Evolutionary conservation across 2,888 invertebrate genomes (phyloP).

Genomic region (Lumbricus terrestris): DNA sequence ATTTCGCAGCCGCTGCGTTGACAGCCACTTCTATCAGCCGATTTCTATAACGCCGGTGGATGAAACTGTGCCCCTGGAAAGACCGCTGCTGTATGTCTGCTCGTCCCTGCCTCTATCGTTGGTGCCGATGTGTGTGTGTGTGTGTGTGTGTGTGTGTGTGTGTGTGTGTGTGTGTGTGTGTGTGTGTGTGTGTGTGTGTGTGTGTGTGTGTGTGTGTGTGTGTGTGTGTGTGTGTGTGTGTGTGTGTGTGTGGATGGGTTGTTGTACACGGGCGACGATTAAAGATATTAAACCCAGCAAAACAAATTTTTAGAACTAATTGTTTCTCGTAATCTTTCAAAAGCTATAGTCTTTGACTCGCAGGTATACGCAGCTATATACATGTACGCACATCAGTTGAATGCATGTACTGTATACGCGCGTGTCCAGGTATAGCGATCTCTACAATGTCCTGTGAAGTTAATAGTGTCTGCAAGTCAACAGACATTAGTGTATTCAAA

Average conservation of each 20-base stretch:
- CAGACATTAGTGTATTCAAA: neutral
- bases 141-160: too few relatives aligned
- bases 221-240: neutral
- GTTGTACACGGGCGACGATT: neutral
- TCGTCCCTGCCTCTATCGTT: too few relatives aligned
- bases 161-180: too few relatives aligned
- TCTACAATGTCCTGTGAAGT: neutral
- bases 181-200: neutral
- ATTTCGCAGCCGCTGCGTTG: neutral
- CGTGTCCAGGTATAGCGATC: neutral
- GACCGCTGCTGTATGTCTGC: too few relatives aligned
- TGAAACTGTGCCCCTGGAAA: too few relatives aligned
- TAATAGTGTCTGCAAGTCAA: neutral
- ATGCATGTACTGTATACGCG: neutral
- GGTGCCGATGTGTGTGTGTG: too few relatives aligned
- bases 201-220: neutral
- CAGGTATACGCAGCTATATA: neutral
- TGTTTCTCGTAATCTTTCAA: neutral
- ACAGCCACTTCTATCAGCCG: neutral
- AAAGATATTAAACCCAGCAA: neutral
- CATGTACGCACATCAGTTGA: neutral
- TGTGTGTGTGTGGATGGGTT: neutral
- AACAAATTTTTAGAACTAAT: neutral
- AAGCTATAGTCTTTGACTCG: neutral
- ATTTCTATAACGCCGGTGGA: too few relatives aligned